Evolutionary conservation across 2,888 invertebrate species (phyloP).

Genomic region (Helobdella robusta): DNA sequence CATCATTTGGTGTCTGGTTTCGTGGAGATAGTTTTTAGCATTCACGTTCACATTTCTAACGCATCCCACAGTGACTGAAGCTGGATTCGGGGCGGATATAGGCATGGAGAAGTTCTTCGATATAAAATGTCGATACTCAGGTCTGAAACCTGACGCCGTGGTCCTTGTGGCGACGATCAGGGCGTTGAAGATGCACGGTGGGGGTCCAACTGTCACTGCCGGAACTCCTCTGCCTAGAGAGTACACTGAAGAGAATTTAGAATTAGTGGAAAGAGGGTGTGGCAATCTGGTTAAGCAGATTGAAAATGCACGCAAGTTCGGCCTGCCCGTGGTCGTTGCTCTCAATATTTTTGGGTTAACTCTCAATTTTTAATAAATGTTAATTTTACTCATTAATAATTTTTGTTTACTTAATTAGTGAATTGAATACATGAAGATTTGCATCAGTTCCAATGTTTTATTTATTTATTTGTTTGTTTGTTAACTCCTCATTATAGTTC

Average conservation of each 20-base stretch:
- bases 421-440: not conserved
- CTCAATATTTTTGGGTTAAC: constrained; percentile 71
- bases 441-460: not conserved
- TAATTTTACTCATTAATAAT: not conserved
- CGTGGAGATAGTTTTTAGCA: too few relatives aligned
- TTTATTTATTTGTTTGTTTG: not conserved
- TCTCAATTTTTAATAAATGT: not conserved
- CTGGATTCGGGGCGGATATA: constrained; percentile 96
- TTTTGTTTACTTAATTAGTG: not conserved
- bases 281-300: constrained; percentile 87
- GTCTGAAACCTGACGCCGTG: constrained; percentile 70
- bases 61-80: constrained; percentile 69
- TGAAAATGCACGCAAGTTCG: constrained; percentile 75
- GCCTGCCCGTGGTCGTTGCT: constrained; percentile 86
- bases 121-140: constrained; percentile 86
- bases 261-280: constrained; percentile 72
- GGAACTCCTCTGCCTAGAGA: constrained; percentile 74
- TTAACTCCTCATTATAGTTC: constrained; percentile 54
- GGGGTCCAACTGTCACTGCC: constrained; percentile 74
- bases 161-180: constrained; percentile 85
- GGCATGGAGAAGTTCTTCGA: constrained; percentile 97
- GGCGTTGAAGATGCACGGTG: constrained; percentile 97
- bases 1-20: too few relatives aligned
- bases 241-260: constrained; percentile 70
- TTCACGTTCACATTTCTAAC: too few relatives aligned